Evolutionary conservation across 2,888 invertebrate genomes (phyloP), one percentile per base, ranked within the genome.

Genomic region (Volucella inflata): DNA sequence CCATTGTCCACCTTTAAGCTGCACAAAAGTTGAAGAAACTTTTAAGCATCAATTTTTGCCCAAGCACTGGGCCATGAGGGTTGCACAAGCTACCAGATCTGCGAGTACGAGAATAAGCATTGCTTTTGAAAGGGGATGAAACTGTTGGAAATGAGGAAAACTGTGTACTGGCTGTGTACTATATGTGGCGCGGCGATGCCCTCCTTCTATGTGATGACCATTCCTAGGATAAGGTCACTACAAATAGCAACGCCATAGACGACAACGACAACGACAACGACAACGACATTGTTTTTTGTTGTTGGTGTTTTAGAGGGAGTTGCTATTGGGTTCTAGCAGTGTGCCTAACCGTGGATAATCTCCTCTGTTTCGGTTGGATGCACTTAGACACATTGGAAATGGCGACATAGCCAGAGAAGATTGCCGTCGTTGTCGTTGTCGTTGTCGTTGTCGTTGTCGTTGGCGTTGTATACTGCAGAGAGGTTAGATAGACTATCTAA

Each of bases 311-410:
- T 30, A 30, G 6, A 6, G 40, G 38, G 59, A 65, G 42, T 48
- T 64, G 60, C 30, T 70, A 55, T 30, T 30, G 6, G 53, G 60
- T 55, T 72, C 65, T 67, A 59, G 59, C 81, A 76, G 71, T 72
- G 76, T 85, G 81, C 85, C 85, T 81, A 85, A 81, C 85, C 85
- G 81, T 85, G 85, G 85, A 85, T 85, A 85, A 85, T 85, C 76
- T 85, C 85, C 81, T 85, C 76, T 85, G 85, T 76, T 85, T 77
- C 85, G 76, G 81, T 81, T 81, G 85, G 85, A 72, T 85, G 85
- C 85, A 81, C 85, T 85, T 81, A 81, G 76, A 85, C 76, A 85
- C 81, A 77, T 76, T 85, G 85, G 60, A 72, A 76, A 81, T 42
- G 72, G 71, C 71, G 74, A 72, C 75, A 80, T 65, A 60, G 74